phyloP scores from a whole-genome alignment of 2,797 vertebrate species.

The Lophotriccus pileatus region DNA sequence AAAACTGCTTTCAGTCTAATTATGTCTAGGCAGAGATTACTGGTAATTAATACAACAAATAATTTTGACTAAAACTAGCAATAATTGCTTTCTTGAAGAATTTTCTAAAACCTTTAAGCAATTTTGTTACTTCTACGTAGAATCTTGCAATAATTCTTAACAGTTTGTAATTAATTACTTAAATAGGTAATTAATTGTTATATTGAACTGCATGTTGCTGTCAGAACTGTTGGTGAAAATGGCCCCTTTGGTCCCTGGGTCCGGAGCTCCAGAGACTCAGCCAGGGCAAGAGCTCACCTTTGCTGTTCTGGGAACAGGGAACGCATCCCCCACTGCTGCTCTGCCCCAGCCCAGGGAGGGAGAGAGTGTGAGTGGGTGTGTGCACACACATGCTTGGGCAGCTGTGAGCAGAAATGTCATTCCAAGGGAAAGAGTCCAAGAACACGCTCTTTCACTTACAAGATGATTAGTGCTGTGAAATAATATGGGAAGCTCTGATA shows the following conservation, averaged over 20 bases:
- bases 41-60: conserved; percentile 68
- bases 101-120: conserved; percentile 58
- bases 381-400: neutral
- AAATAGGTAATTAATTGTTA: neutral
- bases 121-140: conserved; percentile 36
- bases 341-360: neutral
- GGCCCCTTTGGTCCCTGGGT: neutral
- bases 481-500: neutral
- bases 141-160: conserved; percentile 10
- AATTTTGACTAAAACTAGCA: conserved; percentile 60
- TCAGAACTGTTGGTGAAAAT: neutral
- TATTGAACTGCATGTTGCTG: neutral
- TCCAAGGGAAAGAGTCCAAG: neutral
- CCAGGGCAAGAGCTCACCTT: fast-evolving
- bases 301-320: neutral
- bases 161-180: conserved; percentile 52
- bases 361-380: no score
- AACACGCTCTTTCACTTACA: neutral
- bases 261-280: neutral
- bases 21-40: conserved; percentile 50
- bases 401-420: neutral
- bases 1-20: conserved; percentile 58
- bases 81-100: conserved; percentile 57
- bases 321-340: neutral
- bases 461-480: neutral